Evolutionary conservation across 1,140 invertebrate genomes (phyloP), one percentile per base, ranked within the genome.

Genomic region (Drosophila lini): DNA sequence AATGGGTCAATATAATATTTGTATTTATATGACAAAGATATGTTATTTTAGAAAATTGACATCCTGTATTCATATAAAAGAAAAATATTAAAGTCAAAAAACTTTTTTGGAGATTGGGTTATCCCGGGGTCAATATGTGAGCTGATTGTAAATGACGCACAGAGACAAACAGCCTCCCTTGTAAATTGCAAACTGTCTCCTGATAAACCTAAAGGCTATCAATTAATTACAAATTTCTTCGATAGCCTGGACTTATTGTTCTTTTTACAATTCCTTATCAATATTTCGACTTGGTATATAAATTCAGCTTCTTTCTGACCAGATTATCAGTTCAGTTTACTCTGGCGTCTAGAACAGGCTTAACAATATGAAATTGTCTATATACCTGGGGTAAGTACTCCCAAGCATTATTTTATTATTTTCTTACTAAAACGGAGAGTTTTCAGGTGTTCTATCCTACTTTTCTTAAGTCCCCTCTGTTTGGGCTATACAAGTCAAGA

Each of bases 251-350:
- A 19, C 19, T 25, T 25, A 25, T 25, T 25, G 22, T 3, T 25
- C 22, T 25, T 25, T 19, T 36, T 7, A 6, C 31, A 34, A 52
- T 31, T 25, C 31, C 19, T 19, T 19, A 19, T 19, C 19, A 19
- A 19, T 19, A 19, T 19, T 19, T 19, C 19, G 19, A 19, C 19
- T 19, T 19, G 19, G 19, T 19, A 19, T 19, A 19, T 53, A 53
- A 53, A 53, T 36, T 22, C 19, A 53, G 16, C 13, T 22, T 53
- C 32, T 22, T 53, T 2, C 13, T 19, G 10, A 2, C 4, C 1
- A 13, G 16, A 36, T 38, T 53, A 53, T 53, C 50, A 53, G 50
- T 53, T 34, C 16, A 15, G 16, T 19, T 53, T 53, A 53, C 31
- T 53, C 3, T 15, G 16, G 16, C 32, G 3, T 15, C 11, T 13